Evolutionary conservation across 2,888 invertebrate species (phyloP).

Genomic region (Andrena flavipes): DNA sequence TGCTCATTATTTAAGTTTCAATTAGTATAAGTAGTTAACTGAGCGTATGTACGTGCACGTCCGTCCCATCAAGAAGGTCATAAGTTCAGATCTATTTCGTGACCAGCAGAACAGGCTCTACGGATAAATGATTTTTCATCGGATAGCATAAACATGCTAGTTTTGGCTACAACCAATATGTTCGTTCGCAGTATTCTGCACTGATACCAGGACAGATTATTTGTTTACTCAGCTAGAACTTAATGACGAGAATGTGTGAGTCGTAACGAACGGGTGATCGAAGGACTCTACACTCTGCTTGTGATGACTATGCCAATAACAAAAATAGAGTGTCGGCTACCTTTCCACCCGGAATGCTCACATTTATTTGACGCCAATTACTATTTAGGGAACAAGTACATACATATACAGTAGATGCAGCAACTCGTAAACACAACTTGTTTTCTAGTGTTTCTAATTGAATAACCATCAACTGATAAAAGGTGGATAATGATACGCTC

Average conservation of each 20-base stretch:
- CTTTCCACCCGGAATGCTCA: constrained; percentile 1
- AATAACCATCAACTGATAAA: background rate
- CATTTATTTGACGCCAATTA: constrained; percentile 4
- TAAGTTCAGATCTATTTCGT: constrained; percentile 42
- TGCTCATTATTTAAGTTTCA: constrained; percentile 54
- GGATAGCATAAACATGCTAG: background rate
- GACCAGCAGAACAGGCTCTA: constrained; percentile 7
- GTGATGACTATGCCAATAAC: constrained; percentile 14
- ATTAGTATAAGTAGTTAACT: constrained; percentile 63
- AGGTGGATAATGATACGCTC: background rate
- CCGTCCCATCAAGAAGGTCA: constrained; percentile 45
- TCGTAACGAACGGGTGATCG: background rate
- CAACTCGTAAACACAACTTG: background rate
- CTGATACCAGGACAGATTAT: background rate
- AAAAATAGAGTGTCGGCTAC: constrained; percentile 20
- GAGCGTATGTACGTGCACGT: constrained; percentile 35
- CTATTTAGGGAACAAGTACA: background rate
- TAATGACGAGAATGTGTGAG: background rate
- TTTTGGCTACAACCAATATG: background rate
- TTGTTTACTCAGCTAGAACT: constrained; percentile 13
- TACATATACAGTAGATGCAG: background rate
- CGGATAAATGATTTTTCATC: constrained; percentile 9
- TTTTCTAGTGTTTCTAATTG: background rate
- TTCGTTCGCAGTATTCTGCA: background rate
- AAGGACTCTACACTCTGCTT: background rate